phyloP scores from a whole-genome alignment of 2,113 vertebrate species.

The Piaya cayana region DNA sequence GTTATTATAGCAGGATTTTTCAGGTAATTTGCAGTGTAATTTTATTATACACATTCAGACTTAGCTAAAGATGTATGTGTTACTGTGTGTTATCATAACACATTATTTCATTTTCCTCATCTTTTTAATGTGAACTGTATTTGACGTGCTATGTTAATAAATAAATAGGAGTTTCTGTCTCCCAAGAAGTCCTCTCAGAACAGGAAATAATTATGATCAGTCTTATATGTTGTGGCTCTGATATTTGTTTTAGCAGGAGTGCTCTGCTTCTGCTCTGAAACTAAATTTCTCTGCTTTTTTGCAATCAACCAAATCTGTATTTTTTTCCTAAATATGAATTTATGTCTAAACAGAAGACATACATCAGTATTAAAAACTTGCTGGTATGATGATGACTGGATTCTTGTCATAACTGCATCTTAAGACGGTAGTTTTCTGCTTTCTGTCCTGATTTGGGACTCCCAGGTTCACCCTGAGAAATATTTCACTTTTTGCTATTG shows the following conservation, averaged over 20 bases:
- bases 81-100: neutral
- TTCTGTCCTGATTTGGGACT: neutral
- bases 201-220: neutral
- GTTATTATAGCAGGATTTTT: neutral
- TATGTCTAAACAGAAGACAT: neutral
- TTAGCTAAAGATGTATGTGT: neutral
- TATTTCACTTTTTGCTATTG: neutral
- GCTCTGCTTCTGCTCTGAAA: neutral
- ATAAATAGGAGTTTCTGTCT: neutral
- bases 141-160: neutral
- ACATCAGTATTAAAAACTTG: neutral
- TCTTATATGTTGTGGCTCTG: neutral
- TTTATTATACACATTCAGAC: neutral
- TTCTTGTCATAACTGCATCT: neutral
- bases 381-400: neutral
- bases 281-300: neutral
- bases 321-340: neutral
- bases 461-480: neutral
- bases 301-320: neutral
- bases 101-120: neutral
- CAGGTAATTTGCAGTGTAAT: neutral
- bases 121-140: neutral
- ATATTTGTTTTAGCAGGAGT: neutral
- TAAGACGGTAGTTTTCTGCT: neutral
- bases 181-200: neutral